Base-by-base conservation (phyloP, 2,113 vertebrate genomes). In the Notiomystis cincta region DNA sequence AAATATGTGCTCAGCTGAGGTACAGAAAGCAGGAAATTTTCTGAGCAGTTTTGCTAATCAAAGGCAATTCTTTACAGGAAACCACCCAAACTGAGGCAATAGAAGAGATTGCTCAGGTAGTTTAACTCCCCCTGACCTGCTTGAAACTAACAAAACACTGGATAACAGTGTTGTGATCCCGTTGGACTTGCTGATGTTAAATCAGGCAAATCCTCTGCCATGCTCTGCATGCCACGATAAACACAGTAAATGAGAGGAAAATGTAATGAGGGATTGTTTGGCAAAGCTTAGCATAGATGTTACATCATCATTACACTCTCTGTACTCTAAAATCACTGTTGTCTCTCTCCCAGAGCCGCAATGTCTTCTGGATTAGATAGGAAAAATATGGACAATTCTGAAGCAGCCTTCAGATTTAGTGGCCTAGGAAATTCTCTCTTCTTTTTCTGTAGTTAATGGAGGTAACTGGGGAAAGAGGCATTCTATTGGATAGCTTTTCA, bases 261-360 rank as follows among this genome's bases (percentile, higher is more conserved):
- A 90, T 66, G 40, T 78, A 84, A 75, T 78, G 78, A 97, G 42
- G 54, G n/a, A 78, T 75, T 83, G 56, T 94, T 86, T 90, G 90
- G 57, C 79, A 70, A 76, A 88, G 75, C 30, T 83, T 86, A 66
- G 75, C 19, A 58, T 42, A 54, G 85, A 57, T 75, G 19, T 83
- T 90, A 86, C 45, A 58, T 80, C 87, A 91, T 80, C 47, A 83
- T 81, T 78, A 58, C 40, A 62, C 12, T 85, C 44, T 28, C 40
- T 61, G 14, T 82, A 50, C 42, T 82, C 87, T 86, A 48, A 89
- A 96, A 92, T 65, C 89, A 45, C 21, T 42, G 30, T 40, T 62
- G 11, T 72, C 6, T 45, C 15, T 53, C 13, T 87, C 62, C 38
- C 44, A 71, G 22, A 91, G 38, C 54, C 80, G 16, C 16, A 73